Conservation (phyloP, 2,888 invertebrate species). For the Eupithecia subumbrata region DNA sequence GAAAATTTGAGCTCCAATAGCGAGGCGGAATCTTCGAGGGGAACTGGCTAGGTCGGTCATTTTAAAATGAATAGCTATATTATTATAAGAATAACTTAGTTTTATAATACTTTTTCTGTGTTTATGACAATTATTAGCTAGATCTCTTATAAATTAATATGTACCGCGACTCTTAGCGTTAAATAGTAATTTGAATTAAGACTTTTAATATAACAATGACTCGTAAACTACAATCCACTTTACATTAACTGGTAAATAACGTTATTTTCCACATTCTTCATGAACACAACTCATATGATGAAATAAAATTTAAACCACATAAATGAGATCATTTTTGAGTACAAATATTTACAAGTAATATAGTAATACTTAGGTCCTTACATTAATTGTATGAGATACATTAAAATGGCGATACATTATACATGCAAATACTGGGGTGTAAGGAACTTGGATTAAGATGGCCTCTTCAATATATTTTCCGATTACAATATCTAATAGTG, state of each 20-base stretch:
- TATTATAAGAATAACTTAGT: conserved; percentile 4
- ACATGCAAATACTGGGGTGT: conserved; percentile 64
- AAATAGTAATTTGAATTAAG: conserved; percentile 16
- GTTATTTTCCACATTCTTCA: conserved; percentile 23
- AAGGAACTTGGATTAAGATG: conserved; percentile 65
- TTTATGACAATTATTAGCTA: conserved; percentile 4
- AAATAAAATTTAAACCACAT: conserved; percentile 32
- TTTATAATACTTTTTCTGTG: conserved; percentile 19
- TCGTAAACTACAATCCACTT: conserved; percentile 12
- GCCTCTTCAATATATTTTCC: conserved; percentile 49
- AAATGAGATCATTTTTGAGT: conserved; percentile 59
- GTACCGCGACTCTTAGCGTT: not conserved
- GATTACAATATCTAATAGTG: conserved; percentile 35
- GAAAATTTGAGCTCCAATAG: conserved; percentile 21
- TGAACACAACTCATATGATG: conserved; percentile 30
- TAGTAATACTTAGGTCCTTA: conserved; percentile 51
- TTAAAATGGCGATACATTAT: conserved; percentile 61
- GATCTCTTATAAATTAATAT: conserved; percentile 1
- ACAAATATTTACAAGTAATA: conserved; percentile 49
- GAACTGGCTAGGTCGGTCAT: conserved; percentile 7
- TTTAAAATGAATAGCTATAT: conserved; percentile 1
- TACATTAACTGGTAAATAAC: conserved; percentile 18
- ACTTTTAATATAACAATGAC: conserved; percentile 18
- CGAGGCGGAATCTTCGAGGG: conserved; percentile 24
- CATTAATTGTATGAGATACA: conserved; percentile 63